Conservation (phyloP, 2,797 vertebrate species). For the Bufotes viridis region DNA sequence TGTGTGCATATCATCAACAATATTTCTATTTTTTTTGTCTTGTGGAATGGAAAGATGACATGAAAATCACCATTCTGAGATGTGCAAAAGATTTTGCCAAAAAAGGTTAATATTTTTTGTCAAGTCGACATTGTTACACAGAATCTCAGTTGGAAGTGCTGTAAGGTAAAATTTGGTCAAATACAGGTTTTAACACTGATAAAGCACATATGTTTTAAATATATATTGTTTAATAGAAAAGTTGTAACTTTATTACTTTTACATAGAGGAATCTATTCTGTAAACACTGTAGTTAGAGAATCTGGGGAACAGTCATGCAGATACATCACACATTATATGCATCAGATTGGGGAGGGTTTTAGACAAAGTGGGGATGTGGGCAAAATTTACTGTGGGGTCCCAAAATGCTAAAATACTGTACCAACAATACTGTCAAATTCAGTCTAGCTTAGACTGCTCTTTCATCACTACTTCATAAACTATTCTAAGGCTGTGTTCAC, state of each 20-base stretch:
- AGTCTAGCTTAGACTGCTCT: no score
- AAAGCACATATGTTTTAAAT: conserved; percentile 17
- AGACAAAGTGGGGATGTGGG: no score
- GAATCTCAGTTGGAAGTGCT: neutral
- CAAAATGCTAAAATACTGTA: no score
- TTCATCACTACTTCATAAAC: no score
- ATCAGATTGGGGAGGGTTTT: no score
- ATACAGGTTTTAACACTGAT: neutral
- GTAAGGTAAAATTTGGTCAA: conserved; percentile 2
- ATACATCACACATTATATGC: neutral
- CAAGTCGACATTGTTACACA: neutral
- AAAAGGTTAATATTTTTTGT: neutral
- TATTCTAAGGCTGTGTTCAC: no score
- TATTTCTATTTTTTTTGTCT: neutral
- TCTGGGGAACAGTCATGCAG: neutral
- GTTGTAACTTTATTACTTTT: conserved; percentile 22
- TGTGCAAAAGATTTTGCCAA: neutral
- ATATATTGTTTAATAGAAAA: neutral
- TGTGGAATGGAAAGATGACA: neutral
- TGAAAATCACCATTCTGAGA: no score
- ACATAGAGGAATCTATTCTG: conserved; percentile 2
- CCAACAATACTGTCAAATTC: no score
- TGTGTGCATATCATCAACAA: neutral
- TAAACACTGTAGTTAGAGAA: neutral
- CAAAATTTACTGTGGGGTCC: no score